A percentile compares a stretch with the other conserved stretches of the same genome.
Evolutionary conservation across 2,797 vertebrate genomes (phyloP).

Genomic region (Potorous gilbertii): DNA sequence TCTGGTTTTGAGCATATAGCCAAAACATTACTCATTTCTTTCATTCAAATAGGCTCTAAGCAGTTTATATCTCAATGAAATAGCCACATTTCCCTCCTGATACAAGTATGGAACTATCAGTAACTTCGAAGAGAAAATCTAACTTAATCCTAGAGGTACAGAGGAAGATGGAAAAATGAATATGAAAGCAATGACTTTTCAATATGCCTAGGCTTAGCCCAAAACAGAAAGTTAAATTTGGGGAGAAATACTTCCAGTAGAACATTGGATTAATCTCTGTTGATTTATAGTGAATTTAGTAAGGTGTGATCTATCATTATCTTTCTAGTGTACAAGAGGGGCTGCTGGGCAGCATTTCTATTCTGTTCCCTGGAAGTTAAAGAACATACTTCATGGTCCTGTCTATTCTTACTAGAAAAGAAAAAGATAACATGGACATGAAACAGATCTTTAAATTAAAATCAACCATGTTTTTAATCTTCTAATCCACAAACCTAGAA

Average conservation of each 20-base stretch:
- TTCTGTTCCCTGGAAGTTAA: background rate
- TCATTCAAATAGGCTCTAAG: background rate
- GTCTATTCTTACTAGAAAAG: constrained; percentile 2
- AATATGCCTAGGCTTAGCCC: background rate
- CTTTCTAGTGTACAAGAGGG: background rate
- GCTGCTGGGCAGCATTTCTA: constrained; percentile 5
- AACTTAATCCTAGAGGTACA: background rate
- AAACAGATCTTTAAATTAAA: constrained; percentile 48
- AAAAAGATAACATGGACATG: constrained; percentile 25
- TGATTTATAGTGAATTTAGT: background rate
- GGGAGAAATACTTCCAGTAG: constrained; percentile 1
- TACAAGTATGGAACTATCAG: background rate
- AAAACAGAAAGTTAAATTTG: constrained; percentile 38
- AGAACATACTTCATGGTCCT: background rate
- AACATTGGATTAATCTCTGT: background rate
- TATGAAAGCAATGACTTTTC: constrained; percentile 32
- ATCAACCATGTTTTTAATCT: background rate
- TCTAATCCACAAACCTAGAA: constrained; percentile 20
- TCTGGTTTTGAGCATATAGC: background rate
- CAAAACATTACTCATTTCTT: background rate
- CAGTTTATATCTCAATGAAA: constrained; percentile 17
- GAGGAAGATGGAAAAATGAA: background rate
- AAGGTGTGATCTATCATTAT: background rate
- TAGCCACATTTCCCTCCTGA: background rate
- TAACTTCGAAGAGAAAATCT: constrained; percentile 39